Evolutionary conservation across 2,113 vertebrate genomes (phyloP), one percentile per base, ranked within the genome.

Genomic region (Callipepla squamata): DNA sequence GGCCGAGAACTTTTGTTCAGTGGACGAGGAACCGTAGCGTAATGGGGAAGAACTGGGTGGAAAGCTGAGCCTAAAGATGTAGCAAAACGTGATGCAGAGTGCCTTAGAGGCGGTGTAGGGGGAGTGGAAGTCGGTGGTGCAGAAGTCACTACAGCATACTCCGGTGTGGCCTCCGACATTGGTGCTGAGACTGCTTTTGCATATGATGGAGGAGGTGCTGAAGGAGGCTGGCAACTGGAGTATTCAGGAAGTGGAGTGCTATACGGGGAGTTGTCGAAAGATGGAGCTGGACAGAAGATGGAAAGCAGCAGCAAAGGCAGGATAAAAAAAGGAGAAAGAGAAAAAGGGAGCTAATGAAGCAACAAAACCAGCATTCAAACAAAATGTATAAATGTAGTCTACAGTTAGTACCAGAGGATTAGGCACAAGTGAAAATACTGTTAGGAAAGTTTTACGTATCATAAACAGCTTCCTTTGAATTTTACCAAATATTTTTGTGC

Each of bases 31-130:
- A 98, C 98, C 0, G 99, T 99, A 86, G 99, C 99, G 14, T 99
- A 99, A 97, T 99, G 99, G 91, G 99, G 99, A 93, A 99, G 98
- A 78, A 99, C 99, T 0, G 99, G 99, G 96, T 99, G 99, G 97
- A 99, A 99, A 97, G 99, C 99, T 55, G 99, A 99, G 93, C 99
- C 98, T 51, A 99, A 96, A 23, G 99, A 99, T 66, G 99, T 99
- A 97, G 99, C 99, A 87, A 99, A 99, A 92, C 99, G 98, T 82
- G 99, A 99, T 77, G 99, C 99, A 6, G 99, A 98, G 97, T 99
- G 99, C 80, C 99, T 98, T 80, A 99, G 97, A 51, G 99, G 99
- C 20, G 99, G 99, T 82, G 99, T 99, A 20, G 99, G 99, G 91
- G 99, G 99, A 30, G 99, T 97, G 81, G 97, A 97, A 89, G 97